phyloP scores from a whole-genome alignment of 2,888 invertebrate genomes.

The Diarsia mendica region DNA sequence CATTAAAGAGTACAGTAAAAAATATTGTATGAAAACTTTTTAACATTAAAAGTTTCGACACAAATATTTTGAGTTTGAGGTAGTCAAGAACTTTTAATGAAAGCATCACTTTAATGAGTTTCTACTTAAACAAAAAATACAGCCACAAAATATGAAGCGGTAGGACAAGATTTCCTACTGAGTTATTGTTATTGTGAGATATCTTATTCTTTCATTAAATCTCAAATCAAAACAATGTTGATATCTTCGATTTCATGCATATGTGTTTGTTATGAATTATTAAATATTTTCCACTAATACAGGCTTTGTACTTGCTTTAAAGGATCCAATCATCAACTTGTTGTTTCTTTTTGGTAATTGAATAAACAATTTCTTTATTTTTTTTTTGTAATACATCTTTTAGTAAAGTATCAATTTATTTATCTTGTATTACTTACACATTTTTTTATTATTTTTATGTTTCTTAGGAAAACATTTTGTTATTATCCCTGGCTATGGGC shows the following conservation, averaged over 20 bases:
- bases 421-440: background rate
- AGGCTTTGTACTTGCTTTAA: too few species aligned
- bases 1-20: constrained; percentile 24
- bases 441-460: background rate
- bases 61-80: constrained; percentile 22
- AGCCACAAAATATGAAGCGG: background rate
- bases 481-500: background rate
- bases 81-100: constrained; percentile 32
- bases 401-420: too few species aligned
- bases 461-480: background rate
- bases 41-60: constrained; percentile 15
- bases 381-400: too few species aligned
- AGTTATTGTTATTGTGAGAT: background rate
- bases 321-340: too few species aligned
- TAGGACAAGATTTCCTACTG: background rate
- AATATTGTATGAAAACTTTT: constrained; percentile 20
- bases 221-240: background rate
- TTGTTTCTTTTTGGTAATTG: too few species aligned
- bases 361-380: too few species aligned
- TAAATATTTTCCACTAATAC: too few species aligned
- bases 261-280: background rate
- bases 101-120: constrained; percentile 29
- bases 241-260: background rate
- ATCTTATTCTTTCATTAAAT: background rate
- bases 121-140: constrained; percentile 2